Percentiles rank a stretch among this genome's conserved stretches.
Conservation (phyloP, 2,113 vertebrate species). For the Globicephala melas region DNA sequence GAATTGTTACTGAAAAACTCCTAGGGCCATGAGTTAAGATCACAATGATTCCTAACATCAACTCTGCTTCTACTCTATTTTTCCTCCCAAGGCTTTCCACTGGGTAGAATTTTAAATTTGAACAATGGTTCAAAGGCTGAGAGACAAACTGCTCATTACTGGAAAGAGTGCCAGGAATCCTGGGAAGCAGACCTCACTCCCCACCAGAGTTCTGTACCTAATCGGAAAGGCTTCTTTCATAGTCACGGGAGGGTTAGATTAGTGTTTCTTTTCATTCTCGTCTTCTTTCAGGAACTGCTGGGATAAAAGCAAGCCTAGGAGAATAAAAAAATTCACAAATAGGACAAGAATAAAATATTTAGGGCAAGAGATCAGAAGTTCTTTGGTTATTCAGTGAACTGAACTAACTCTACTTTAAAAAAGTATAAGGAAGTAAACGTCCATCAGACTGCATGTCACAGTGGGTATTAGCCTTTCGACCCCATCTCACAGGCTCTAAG, state of each 20-base stretch:
- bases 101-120: slow-evolving; percentile 52
- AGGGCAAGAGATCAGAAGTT: slow-evolving; percentile 66
- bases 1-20: slow-evolving; percentile 8
- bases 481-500: neutral
- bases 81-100: slow-evolving; percentile 30
- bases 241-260: slow-evolving; percentile 44
- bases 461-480: slow-evolving; percentile 16
- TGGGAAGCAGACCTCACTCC: slow-evolving; percentile 52
- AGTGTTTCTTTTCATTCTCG: slow-evolving; percentile 57
- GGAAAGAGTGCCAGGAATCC: slow-evolving; percentile 56
- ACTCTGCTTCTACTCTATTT: slow-evolving; percentile 2
- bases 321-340: slow-evolving; percentile 67
- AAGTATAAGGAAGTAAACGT: slow-evolving; percentile 33
- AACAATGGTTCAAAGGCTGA: slow-evolving; percentile 50
- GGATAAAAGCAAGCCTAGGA: slow-evolving; percentile 64
- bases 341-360: slow-evolving; percentile 72
- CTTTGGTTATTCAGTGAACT: slow-evolving; percentile 68
- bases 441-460: slow-evolving; percentile 35
- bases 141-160: slow-evolving; percentile 43
- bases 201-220: slow-evolving; percentile 33
- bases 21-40: neutral
- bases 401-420: slow-evolving; percentile 49
- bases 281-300: slow-evolving; percentile 65
- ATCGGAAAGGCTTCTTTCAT: slow-evolving; percentile 49
- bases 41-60: slow-evolving; percentile 52